Base-by-base conservation (phyloP, 2,797 vertebrate species). In the Choloepus didactylus region DNA sequence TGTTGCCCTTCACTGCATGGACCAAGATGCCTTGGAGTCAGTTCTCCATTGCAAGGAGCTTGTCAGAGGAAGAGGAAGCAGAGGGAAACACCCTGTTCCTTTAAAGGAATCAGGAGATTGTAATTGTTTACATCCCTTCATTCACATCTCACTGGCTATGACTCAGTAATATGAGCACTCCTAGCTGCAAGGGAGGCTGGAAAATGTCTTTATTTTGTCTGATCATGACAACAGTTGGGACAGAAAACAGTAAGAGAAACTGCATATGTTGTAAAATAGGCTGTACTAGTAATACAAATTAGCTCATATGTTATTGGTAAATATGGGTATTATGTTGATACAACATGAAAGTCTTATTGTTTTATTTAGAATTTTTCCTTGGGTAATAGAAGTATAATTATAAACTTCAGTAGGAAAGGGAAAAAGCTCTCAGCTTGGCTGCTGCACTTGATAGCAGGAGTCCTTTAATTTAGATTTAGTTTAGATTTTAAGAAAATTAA, bases 401-500 rank as follows among this genome's bases (percentile, higher is more conserved):
- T 46, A 82, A 64, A 82, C 51, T 75, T 67, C 23, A 91, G 51
- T 87, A 46, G 15, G 79, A 70, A 72, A 91, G 23, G 64, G 56
- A 41, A 38, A 82, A 73, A 54, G 21, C 35, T 89, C 44, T 87
- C 23, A 54, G 9, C 21, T n/a, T 77, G 69, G 64, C 25, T 72
- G 83, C 19, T 49, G 5, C 44, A 64, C 29, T 12, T 77, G n/a
- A 10, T 12, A 70, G 46, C 44, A 66, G 66, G 76, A 87, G 49
- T 76, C 35, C 8, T 87, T 14, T 62, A 69, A 41, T 76, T 51
- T 62, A 49, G 41, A 44, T 49, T 49, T 12, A 9, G 9, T 49
- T 49, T 49, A 49, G 12, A 56, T 91, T 72, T 93, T 91, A 79
- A 84, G 84, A 79, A 95, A 77, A 86, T 93, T 69, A 54, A 76